Conservation (phyloP, 2,113 vertebrate genomes). For the Heterocephalus glaber region DNA sequence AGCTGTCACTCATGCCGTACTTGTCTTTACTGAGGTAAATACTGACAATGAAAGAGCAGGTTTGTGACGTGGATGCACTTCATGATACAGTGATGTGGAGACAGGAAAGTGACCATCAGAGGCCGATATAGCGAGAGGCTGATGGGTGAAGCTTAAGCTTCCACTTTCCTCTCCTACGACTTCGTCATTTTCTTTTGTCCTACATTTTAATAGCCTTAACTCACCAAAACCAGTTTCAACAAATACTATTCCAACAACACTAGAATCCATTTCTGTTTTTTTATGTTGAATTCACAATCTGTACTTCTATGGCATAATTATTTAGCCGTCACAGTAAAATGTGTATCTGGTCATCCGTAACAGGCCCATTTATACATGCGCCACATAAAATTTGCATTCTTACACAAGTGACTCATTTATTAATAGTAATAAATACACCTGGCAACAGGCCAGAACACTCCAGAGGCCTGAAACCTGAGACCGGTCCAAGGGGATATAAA, state of each 20-base stretch:
- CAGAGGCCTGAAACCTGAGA: constrained; percentile 81
- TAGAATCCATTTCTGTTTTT: constrained; percentile 74
- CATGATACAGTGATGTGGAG: background rate
- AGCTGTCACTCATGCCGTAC: background rate
- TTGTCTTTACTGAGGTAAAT: background rate
- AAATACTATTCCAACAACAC: constrained; percentile 68
- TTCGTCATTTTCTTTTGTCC: constrained; percentile 29
- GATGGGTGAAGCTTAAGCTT: background rate
- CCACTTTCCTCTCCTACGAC: background rate
- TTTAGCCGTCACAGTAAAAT: constrained; percentile 84
- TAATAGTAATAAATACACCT: constrained; percentile 85
- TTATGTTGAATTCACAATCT: constrained; percentile 76
- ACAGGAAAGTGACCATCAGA: background rate
- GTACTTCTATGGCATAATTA: constrained; percentile 69
- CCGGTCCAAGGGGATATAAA: constrained; percentile 70
- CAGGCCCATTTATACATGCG: constrained; percentile 82
- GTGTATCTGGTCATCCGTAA: constrained; percentile 84
- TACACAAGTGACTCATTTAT: constrained; percentile 83
- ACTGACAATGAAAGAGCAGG: background rate
- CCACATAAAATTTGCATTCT: constrained; percentile 84
- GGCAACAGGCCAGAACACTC: constrained; percentile 79
- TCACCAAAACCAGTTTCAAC: constrained; percentile 77
- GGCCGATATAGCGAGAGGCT: no score
- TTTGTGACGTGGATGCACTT: background rate
- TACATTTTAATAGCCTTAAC: constrained; percentile 61